A percentile compares a stretch with the other conserved stretches of the same genome.
These are phyloP conservation scores for Brachypteracias leptosomus DNA, from an alignment of 2,113 vertebrate species.

Conservation along the genomic window DNA sequence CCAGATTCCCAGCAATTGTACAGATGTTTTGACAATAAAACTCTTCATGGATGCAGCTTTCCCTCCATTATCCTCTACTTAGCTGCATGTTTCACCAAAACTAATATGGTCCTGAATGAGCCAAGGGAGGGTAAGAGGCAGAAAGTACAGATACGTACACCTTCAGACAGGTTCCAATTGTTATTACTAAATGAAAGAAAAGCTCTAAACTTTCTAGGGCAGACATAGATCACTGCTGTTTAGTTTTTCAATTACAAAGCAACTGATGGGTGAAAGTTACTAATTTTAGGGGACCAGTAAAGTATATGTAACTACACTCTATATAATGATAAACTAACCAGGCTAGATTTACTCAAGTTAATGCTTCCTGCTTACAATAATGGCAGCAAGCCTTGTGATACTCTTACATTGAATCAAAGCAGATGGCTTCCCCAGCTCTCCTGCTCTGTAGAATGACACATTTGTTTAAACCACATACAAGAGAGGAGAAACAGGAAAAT, in stretches of 20 bases:
- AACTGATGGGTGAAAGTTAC: neutral
- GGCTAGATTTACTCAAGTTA: neutral
- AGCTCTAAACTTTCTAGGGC: neutral
- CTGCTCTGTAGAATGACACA: neutral
- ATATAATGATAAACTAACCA: neutral
- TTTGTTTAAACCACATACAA: neutral
- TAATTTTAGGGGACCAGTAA: neutral
- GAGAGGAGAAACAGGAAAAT: neutral
- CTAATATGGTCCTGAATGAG: neutral
- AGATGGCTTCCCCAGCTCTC: neutral
- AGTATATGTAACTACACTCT: neutral
- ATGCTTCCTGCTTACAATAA: neutral
- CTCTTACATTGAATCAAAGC: neutral
- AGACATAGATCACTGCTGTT: neutral
- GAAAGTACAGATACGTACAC: fast-evolving
- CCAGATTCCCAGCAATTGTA: neutral
- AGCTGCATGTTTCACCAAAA: neutral
- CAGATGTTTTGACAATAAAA: neutral
- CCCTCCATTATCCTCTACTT: neutral
- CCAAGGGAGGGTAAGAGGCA: neutral
- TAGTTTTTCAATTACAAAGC: neutral
- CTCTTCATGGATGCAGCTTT: neutral
- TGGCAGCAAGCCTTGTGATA: neutral
- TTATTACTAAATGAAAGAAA: neutral
- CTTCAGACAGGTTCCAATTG: neutral